These are phyloP conservation scores for Crenuchus spilurus DNA, from an alignment of 2,797 vertebrate species.

Conservation along the genomic window DNA sequence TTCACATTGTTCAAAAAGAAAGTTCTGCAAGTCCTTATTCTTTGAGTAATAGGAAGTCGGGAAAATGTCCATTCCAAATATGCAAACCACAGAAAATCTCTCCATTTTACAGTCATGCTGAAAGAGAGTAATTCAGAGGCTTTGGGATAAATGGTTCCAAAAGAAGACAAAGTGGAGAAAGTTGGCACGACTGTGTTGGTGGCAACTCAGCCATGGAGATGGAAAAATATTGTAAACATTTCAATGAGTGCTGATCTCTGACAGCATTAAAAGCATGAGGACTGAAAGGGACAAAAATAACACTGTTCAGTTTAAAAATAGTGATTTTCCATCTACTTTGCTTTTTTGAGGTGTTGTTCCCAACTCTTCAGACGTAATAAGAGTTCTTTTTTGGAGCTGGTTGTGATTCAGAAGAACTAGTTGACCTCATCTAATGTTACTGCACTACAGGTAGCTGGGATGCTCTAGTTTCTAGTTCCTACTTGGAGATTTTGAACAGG, in stretches of 20 bases:
- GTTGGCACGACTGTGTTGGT: slow-evolving; percentile 54
- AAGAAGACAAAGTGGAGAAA: slow-evolving; percentile 50
- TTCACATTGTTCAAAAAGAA: slow-evolving; percentile 3
- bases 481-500: background rate
- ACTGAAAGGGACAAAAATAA: slow-evolving; percentile 31
- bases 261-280: slow-evolving; percentile 16
- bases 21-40: slow-evolving; percentile 26
- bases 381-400: background rate
- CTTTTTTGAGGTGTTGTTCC: background rate
- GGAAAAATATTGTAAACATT: slow-evolving; percentile 40
- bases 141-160: slow-evolving; percentile 49
- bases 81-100: slow-evolving; percentile 22
- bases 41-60: slow-evolving; percentile 17
- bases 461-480: slow-evolving; percentile 49
- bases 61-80: slow-evolving; percentile 26
- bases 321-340: background rate
- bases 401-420: background rate
- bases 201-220: slow-evolving; percentile 59
- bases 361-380: background rate
- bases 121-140: slow-evolving; percentile 26
- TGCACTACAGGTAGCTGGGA: slow-evolving; percentile 9
- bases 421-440: slow-evolving; percentile 10
- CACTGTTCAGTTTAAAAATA: slow-evolving; percentile 7
- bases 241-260: slow-evolving; percentile 23
- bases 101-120: slow-evolving; percentile 37